Evolutionary conservation across 2,888 invertebrate species (phyloP).

Genomic region (Eupithecia abbreviata): DNA sequence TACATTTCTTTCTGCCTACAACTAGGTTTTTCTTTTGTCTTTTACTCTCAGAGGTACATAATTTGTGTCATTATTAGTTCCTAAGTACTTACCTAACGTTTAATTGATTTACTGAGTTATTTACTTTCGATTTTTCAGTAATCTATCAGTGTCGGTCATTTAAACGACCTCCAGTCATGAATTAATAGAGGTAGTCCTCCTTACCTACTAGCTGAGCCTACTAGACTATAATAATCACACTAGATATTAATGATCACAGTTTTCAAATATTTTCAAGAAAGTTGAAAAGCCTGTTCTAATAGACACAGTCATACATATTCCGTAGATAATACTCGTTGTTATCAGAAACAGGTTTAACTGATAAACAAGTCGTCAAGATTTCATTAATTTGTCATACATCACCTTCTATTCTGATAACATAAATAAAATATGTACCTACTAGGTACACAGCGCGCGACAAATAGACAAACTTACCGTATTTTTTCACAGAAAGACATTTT

Average conservation of each 20-base stretch:
- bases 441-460: not conserved
- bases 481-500: not conserved
- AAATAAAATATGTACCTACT: not conserved
- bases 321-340: not conserved
- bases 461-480: not conserved
- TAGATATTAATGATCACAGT: too few relatives aligned
- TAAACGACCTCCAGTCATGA: not conserved
- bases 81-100: too few relatives aligned
- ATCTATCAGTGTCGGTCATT: not conserved
- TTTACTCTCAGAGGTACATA: not conserved
- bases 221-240: too few relatives aligned
- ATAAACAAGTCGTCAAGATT: conserved; percentile 12
- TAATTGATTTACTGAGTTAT: not conserved
- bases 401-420: not conserved
- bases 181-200: not conserved
- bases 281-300: not conserved
- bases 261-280: not conserved
- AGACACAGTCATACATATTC: not conserved
- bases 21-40: not conserved
- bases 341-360: not conserved
- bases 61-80: not conserved
- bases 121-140: too few relatives aligned
- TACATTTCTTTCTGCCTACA: not conserved
- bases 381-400: conserved; percentile 17
- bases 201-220: not conserved